Base-by-base conservation (phyloP, 2,113 vertebrate species). In the Entelurus aequoreus region DNA sequence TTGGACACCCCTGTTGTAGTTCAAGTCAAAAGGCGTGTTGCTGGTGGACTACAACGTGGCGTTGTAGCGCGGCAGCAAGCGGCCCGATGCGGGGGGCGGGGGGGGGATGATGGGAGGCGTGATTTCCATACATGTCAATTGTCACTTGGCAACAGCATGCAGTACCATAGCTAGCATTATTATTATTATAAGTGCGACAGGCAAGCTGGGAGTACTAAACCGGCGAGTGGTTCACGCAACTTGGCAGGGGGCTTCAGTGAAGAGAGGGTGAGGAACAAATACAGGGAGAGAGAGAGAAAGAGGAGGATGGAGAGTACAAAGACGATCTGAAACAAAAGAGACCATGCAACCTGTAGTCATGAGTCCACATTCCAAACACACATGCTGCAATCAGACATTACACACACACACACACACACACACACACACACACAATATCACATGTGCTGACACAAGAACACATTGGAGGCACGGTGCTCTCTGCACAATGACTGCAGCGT, bases 281-380 rank as follows among this genome's bases (percentile, higher is more conserved):
- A 86, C 76, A 87, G 84, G 72, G 84, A 88, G 75, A 89, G 86
- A 84, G 82, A 85, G 83, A 89, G 86, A 63, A 85, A 87, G 82
- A 88, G 78, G 68, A 84, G 80, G 75, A 86, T 77, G 76, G 81
- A 87, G 79, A 86, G 79, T 76, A 86, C 83, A 85, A 86, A 87
- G 86, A 88, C 87, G 78, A 88, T 87, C 87, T 88, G 87, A 88
- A 88, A 89, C 79, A 88, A 87, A 85, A 87, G 80, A 86, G 84
- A 85, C 64, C 81, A 83, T 88, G 87, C 84, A 64, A 81, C 77
- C 84, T 75, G 77, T 74, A 74, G 80, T 85, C 83, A 88, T 82
- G 86, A 87, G 78, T 85, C 76, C 60, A 87, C 83, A 81, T 83
- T 84, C 86, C 82, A 80, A 56, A 80, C 79, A 83, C 69, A 77